Base-by-base conservation (phyloP, 2,888 invertebrate genomes). In the Lasioglossum marginatum region DNA sequence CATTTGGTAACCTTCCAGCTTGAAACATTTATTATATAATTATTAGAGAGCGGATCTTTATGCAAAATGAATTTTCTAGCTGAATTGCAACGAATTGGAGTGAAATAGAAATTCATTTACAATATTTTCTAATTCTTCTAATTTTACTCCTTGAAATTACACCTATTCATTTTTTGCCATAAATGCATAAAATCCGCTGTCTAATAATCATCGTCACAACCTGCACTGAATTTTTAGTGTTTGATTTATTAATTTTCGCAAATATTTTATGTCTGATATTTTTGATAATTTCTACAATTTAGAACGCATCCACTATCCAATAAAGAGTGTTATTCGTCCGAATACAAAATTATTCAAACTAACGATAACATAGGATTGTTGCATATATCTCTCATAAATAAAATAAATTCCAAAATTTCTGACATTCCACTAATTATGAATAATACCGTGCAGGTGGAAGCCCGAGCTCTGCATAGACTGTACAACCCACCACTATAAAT, bases 401-500 rank as follows among this genome's bases (percentile, higher is more conserved):
- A 57, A n/a, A n/a, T 57, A n/a, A 57, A 57, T n/a, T n/a, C n/a
- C n/a, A 57, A n/a, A 10, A n/a, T 57, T 10, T n/a, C 57, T 10
- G 57, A 57, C 57, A 57, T n/a, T 57, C n/a, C 10, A 57, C 57
- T 57, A 57, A 57, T 57, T 57, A 57, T n/a, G n/a, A 57, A 57
- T 57, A 57, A 57, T 57, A 57, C 3, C n/a, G 57, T n/a, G 8
- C n/a, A n/a, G n/a, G 10, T n/a, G 57, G 23, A 57, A 57, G n/a
- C 57, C n/a, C 10, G 57, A n/a, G 57, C 1, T 0, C n/a, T n/a
- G 10, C 57, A 10, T n/a, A 57, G 10, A n/a, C 10, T 10, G 57
- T 57, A 57, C n/a, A 57, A n/a, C n/a, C 3, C 10, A 2, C 23
- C 0, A 57, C 57, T n/a, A 57, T 63, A 63, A 63, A 63, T 27